phyloP scores from a whole-genome alignment of 53 echinoderm and acorn worm genomes.

The Temnopleurus reevesii region DNA sequence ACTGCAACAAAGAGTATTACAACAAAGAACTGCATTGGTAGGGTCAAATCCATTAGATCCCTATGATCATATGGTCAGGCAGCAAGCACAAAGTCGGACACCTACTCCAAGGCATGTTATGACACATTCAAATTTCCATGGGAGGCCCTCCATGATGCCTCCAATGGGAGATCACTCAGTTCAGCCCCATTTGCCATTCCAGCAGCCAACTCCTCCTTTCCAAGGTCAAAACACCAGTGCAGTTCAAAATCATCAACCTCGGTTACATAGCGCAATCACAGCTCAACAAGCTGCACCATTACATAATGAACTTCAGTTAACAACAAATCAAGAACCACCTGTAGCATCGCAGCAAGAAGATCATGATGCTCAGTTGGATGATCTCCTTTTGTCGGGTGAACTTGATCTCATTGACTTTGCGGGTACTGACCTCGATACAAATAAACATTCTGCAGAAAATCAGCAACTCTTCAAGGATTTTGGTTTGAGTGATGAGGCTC shows the following conservation, averaged over 20 bases:
- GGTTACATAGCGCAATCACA: conserved; percentile 54
- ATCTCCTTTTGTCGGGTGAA: conserved; percentile 81
- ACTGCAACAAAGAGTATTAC: conserved; percentile 66
- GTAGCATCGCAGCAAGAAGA: conserved; percentile 72
- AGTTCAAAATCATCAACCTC: conserved; percentile 30
- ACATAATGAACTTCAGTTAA: conserved; percentile 45
- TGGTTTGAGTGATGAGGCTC: conserved; percentile 81
- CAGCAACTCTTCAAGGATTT: conserved; percentile 96
- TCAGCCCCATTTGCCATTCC: conserved; percentile 52
- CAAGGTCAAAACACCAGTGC: conserved; percentile 35
- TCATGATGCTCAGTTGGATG: conserved; percentile 93
- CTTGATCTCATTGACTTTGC: conserved; percentile 95
- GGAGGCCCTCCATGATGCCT: conserved; percentile 56
- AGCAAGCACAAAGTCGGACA: conserved; percentile 69
- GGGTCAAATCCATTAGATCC: conserved; percentile 83
- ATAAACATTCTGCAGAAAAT: conserved; percentile 96
- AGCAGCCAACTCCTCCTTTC: conserved; percentile 55
- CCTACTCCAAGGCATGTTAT: conserved; percentile 56
- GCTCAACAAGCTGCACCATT: conserved; percentile 57
- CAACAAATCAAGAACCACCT: conserved; percentile 49
- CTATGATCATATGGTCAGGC: conserved; percentile 83
- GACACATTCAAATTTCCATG: conserved; percentile 56
- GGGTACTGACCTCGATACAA: conserved; percentile 90
- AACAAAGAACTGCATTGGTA: conserved; percentile 40
- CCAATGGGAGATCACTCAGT: conserved; percentile 62